Evolutionary conservation across 2,113 vertebrate genomes (phyloP), one percentile per base, ranked within the genome.

Genomic region (Anguilla japonica): DNA sequence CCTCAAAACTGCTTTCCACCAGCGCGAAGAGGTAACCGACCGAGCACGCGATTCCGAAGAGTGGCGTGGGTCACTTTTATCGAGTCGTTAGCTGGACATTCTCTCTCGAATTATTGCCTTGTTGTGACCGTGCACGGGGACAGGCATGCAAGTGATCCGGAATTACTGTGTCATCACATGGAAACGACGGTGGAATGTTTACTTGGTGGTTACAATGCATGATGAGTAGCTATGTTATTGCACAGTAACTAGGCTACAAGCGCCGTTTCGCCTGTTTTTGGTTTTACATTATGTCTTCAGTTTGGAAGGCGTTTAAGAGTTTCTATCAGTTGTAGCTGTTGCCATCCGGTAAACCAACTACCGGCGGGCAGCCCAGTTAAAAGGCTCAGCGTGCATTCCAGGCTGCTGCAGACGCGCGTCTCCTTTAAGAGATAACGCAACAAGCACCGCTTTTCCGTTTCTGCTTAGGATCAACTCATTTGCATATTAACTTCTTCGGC

Each of bases 1-100:
- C 97, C 94, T 99, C 98, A 92, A 99, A 98, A 91, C 97, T 99
- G 89, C 96, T 98, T 89, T 98, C 98, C 86, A 99, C 98, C 93
- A 99, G 98, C 92, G 97, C 98, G 89, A 99, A 99, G 94, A 98
- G 98, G 98, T 98, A 94, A 67, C 22, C 60, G 5, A 20, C 22
- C 60, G 80, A 14, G 26, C 5, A 14, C 34, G 34, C 34, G 41
- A 57, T 5, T 29, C 40, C 34, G 13, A 15, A 22, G 18, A 39
- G 6, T 83, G 80, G 50, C 9, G 26, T 26, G 26, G 26, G 34
- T 75, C 26, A 13, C 7, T 75, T 75, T 75, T n/a, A n/a, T 1
- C 34, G 34, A 34, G 29, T 26, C n/a, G 11, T 34, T 9, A 29
- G 71, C 26, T 13, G 9, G 71, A 6, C n/a, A 75, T 34, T 75